Percentiles rank a stretch among this genome's conserved stretches.
phyloP scores from a whole-genome alignment of 2,797 vertebrate species.

The Anguilla obscura region DNA sequence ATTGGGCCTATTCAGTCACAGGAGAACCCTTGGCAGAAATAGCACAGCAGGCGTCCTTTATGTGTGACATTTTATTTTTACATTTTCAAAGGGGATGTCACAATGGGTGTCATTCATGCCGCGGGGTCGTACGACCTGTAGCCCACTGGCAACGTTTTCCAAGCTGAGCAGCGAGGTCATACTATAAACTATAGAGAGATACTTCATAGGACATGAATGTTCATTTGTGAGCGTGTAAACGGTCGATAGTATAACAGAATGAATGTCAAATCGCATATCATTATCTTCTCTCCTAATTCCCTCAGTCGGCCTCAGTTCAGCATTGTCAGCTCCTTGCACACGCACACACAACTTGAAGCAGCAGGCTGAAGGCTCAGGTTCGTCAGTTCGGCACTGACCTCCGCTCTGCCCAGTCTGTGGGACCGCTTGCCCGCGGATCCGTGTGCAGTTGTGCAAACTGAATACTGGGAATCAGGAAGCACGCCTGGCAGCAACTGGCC shows the following conservation, averaged over 20 bases:
- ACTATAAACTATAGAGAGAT: too few relatives aligned
- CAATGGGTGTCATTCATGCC: constrained; percentile 22
- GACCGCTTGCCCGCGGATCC: background rate
- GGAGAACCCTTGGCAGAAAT: constrained; percentile 10
- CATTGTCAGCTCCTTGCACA: background rate
- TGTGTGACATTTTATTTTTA: constrained; percentile 10
- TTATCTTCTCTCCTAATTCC: background rate
- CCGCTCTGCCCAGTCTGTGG: background rate
- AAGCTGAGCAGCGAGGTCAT: background rate
- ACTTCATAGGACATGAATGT: background rate
- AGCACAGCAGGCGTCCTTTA: constrained; percentile 5
- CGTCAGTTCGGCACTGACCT: background rate
- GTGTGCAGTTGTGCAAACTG: background rate
- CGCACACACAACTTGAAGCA: background rate
- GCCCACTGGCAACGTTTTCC: background rate
- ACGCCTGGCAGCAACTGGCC: background rate
- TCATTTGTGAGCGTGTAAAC: background rate
- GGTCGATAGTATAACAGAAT: background rate
- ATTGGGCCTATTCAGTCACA: background rate
- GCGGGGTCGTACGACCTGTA: background rate
- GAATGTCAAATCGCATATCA: background rate
- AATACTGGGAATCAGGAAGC: background rate
- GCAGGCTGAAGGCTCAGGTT: background rate
- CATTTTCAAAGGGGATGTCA: background rate
- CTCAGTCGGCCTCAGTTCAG: background rate